These are phyloP conservation scores for Egretta garzetta DNA, from an alignment of 2,113 vertebrate species.

Conservation along the genomic window DNA sequence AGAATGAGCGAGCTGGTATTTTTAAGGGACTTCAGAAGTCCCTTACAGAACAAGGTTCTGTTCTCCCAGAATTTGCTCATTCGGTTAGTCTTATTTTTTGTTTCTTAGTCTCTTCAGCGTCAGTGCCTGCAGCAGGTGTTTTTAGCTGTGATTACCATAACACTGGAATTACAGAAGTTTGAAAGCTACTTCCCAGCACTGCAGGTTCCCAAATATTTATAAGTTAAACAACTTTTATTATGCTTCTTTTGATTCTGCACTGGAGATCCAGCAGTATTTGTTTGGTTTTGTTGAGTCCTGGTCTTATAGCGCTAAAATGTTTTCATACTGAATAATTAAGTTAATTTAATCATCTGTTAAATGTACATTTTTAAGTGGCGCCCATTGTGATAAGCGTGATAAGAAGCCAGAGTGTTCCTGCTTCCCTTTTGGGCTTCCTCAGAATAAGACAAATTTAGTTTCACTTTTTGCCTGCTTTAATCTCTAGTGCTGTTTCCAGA, in stretches of 20 bases:
- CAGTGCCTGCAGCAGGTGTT: background rate
- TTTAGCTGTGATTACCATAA: background rate
- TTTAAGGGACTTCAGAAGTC: background rate
- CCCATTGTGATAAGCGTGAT: background rate
- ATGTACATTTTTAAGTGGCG: background rate
- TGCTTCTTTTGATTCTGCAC: background rate
- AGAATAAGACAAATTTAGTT: background rate
- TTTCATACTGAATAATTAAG: background rate
- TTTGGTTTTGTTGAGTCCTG: conserved; percentile 9
- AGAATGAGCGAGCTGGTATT: background rate
- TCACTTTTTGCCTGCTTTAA: background rate
- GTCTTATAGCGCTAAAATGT: background rate
- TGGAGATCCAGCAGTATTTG: background rate
- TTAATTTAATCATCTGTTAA: background rate
- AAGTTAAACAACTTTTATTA: background rate
- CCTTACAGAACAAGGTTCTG: background rate
- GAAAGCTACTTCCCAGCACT: background rate
- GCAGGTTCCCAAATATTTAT: conserved; percentile 13
- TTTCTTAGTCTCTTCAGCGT: background rate
- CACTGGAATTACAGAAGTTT: background rate
- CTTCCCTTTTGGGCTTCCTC: background rate
- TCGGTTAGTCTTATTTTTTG: background rate
- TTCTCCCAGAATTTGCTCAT: background rate
- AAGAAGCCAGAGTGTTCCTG: background rate
- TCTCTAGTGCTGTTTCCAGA: background rate